A percentile compares a stretch with the other conserved stretches of the same genome.
phyloP scores from a whole-genome alignment of 2,113 vertebrate species.

The Aphyosemion australe region DNA sequence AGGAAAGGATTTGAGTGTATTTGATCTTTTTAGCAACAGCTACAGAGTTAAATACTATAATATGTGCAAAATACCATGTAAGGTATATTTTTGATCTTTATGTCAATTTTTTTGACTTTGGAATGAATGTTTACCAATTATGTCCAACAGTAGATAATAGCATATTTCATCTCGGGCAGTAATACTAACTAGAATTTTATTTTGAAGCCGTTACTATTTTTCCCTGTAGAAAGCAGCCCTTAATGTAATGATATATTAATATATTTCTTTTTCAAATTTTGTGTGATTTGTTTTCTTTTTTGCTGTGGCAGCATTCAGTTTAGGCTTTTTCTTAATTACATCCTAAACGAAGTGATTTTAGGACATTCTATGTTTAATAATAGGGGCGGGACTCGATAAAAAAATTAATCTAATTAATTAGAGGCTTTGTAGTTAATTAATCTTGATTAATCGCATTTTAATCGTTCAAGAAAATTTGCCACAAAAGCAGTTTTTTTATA shows the following conservation, averaged over 20 bases:
- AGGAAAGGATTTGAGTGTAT: conserved; percentile 49
- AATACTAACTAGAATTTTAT: conserved; percentile 48
- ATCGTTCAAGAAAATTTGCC: too few relatives aligned
- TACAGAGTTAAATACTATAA: conserved; percentile 52
- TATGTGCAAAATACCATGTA: conserved; percentile 53
- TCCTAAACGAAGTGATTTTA: too few relatives aligned
- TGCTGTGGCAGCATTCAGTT: too few relatives aligned
- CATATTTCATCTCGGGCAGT: conserved; percentile 38
- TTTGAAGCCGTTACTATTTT: conserved; percentile 46
- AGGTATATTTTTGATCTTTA: conserved; percentile 47
- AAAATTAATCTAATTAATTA: too few relatives aligned
- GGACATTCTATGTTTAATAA: too few relatives aligned
- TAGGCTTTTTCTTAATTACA: too few relatives aligned
- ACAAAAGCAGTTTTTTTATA: too few relatives aligned
- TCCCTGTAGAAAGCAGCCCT: conserved; percentile 63
- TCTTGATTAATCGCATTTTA: too few relatives aligned
- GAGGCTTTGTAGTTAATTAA: too few relatives aligned
- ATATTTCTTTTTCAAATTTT: conserved; percentile 42
- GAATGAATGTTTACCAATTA: conserved; percentile 45
- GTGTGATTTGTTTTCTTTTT: conserved; percentile 14
- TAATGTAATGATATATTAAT: conserved; percentile 31
- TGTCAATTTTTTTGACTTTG: conserved; percentile 48
- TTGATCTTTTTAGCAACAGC: conserved; percentile 58
- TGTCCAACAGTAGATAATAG: conserved; percentile 39
- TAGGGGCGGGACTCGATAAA: too few relatives aligned